phyloP scores from a whole-genome alignment of 2,797 vertebrate species.

The Hozukius guyotensis region DNA sequence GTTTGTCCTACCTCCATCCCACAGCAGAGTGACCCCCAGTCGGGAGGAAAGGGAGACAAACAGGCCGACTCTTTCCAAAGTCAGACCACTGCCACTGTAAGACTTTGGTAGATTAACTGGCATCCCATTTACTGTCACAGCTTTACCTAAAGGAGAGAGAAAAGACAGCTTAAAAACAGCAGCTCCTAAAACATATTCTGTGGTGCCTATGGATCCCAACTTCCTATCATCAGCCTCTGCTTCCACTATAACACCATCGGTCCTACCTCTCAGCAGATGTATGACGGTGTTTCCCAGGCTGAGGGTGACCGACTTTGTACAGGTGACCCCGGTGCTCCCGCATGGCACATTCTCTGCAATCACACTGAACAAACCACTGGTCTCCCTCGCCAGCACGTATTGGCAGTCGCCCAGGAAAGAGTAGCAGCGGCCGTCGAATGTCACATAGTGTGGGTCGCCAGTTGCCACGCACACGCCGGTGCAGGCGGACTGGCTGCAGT shows the following conservation, averaged over 20 bases:
- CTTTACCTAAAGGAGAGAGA: constrained; percentile 79
- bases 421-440: constrained; percentile 89
- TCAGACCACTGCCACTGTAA: constrained; percentile 88
- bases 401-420: constrained; percentile 93
- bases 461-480: constrained; percentile 88
- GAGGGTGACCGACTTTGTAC: constrained; percentile 91
- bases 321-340: constrained; percentile 88
- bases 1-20: constrained; percentile 89
- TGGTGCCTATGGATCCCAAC: too few species aligned
- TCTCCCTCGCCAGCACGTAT: constrained; percentile 88
- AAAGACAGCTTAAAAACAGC: background rate
- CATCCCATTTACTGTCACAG: constrained; percentile 90
- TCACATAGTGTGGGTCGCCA: constrained; percentile 93
- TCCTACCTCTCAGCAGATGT: constrained; percentile 89
- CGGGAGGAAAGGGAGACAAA: constrained; percentile 87
- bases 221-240: background rate
- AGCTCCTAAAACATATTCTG: too few species aligned
- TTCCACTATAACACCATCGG: rapidly evolving
- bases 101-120: constrained; percentile 85
- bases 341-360: constrained; percentile 92
- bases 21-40: constrained; percentile 88
- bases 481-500: constrained; percentile 81
- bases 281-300: constrained; percentile 86
- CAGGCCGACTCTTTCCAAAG: constrained; percentile 83
- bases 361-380: constrained; percentile 82